phyloP scores from a whole-genome alignment of 2,888 invertebrate species.

The Tenthredo distinguenda region DNA sequence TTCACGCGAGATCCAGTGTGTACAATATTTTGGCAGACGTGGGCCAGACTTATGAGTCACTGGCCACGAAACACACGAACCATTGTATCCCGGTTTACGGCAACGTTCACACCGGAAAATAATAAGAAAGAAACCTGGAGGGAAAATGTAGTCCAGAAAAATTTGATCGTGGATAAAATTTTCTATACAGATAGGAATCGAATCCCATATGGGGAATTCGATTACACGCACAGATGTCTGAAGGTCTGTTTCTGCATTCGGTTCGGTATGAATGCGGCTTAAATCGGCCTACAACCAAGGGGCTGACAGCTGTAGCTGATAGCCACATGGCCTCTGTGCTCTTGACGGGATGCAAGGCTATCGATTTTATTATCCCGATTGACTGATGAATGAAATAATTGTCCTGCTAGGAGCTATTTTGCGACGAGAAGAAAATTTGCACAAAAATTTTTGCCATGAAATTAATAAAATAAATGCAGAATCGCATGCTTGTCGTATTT shows the following conservation, averaged over 20 bases:
- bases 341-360: constrained; percentile 68
- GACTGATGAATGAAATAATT: constrained; percentile 58
- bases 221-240: background rate
- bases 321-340: constrained; percentile 72
- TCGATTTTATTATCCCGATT: constrained; percentile 71
- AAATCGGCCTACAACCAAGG: constrained; percentile 56
- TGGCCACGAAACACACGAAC: constrained; percentile 61
- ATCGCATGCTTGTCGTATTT: background rate
- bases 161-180: background rate
- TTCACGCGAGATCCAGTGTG: constrained; percentile 50
- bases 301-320: constrained; percentile 73
- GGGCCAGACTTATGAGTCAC: constrained; percentile 60
- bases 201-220: background rate
- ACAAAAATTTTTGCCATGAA: background rate
- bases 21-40: constrained; percentile 67
- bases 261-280: constrained; percentile 47
- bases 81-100: constrained; percentile 63
- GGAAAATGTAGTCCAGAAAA: background rate
- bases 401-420: background rate
- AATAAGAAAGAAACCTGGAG: background rate
- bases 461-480: background rate
- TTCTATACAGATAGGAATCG: background rate
- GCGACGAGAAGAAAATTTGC: background rate
- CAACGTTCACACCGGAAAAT: constrained; percentile 57
- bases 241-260: background rate